These are phyloP conservation scores for Terebella lapidaria DNA, from an alignment of 2,888 invertebrate genomes.

Conservation along the genomic window DNA sequence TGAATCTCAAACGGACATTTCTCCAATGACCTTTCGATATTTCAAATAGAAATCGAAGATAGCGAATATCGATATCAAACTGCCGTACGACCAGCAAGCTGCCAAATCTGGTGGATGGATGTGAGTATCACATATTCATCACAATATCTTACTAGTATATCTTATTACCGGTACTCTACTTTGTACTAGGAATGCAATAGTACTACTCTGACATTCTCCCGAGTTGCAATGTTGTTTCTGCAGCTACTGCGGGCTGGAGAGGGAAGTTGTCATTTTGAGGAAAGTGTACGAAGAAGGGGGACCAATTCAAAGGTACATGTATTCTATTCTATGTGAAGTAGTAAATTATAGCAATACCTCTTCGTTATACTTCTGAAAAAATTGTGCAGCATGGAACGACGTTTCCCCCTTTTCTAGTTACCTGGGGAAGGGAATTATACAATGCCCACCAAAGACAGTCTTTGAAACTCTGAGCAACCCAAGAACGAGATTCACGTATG, in stretches of 20 bases:
- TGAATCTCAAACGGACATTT: too few species aligned
- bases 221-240: too few species aligned
- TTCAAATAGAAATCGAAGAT: conserved; percentile 12
- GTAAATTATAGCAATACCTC: too few species aligned
- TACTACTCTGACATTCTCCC: neutral
- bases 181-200: too few species aligned
- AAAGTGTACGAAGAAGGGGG: conserved; percentile 31
- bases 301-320: conserved; percentile 31
- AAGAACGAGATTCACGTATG: conserved; percentile 44
- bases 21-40: too few species aligned
- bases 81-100: conserved; percentile 33
- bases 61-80: conserved; percentile 38
- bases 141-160: neutral
- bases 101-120: conserved; percentile 23
- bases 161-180: too few species aligned
- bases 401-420: conserved; percentile 31
- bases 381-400: too few species aligned
- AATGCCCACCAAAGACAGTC: conserved; percentile 38
- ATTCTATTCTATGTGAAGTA: too few species aligned
- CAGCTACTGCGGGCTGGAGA: conserved; percentile 46
- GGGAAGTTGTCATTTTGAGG: conserved; percentile 43
- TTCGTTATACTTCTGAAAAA: too few species aligned
- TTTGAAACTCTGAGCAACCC: conserved; percentile 45
- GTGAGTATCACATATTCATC: conserved; percentile 9
- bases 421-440: conserved; percentile 45